Evolutionary conservation across 2,797 vertebrate species (phyloP).

Genomic region (Eulemur rubriventer): DNA sequence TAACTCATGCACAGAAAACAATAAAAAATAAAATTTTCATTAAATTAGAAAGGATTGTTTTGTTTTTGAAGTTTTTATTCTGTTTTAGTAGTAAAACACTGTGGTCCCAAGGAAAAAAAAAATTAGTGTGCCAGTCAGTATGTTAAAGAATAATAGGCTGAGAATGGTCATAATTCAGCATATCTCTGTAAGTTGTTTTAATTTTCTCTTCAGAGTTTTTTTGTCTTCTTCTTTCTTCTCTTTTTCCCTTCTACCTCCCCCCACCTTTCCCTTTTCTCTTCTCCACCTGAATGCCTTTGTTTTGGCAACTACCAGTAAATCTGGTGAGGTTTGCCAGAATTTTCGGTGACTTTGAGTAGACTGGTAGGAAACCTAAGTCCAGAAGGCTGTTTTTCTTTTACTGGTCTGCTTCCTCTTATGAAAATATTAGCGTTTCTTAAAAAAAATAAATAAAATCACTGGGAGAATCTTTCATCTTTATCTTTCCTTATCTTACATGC

Average conservation of each 20-base stretch:
- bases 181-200: not conserved
- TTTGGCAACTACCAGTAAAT: not conserved
- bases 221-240: fast-evolving
- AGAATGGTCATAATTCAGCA: not conserved
- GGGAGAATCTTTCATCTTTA: not conserved
- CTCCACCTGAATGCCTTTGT: not conserved
- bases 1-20: too few relatives aligned
- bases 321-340: not conserved
- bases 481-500: not conserved
- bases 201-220: not conserved
- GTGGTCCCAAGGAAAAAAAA: too few relatives aligned
- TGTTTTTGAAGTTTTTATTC: too few relatives aligned
- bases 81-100: too few relatives aligned
- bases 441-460: not conserved
- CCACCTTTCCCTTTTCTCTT: not conserved
- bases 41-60: too few relatives aligned
- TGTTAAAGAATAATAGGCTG: not conserved
- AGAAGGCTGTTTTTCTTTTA: not conserved
- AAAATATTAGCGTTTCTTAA: constrained; percentile 34
- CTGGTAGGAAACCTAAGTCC: not conserved
- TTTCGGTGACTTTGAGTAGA: not conserved
- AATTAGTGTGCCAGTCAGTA: too few relatives aligned
- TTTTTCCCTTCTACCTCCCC: too few relatives aligned
- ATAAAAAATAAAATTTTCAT: too few relatives aligned
- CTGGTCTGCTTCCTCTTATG: not conserved